phyloP scores from a whole-genome alignment of 2,113 vertebrate genomes.

The Anolis carolinensis region DNA sequence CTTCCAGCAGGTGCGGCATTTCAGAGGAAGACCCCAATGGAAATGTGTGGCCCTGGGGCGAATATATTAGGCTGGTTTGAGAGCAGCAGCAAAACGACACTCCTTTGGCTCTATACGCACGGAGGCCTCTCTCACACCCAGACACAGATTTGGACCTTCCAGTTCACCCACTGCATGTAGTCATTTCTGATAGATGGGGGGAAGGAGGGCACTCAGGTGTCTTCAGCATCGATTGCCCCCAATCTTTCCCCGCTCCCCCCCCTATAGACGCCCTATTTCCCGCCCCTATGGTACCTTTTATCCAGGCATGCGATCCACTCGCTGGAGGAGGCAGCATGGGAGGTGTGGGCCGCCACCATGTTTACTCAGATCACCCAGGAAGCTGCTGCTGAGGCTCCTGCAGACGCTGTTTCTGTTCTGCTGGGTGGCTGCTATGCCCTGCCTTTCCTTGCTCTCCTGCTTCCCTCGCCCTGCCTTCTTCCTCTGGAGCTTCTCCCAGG shows the following conservation, averaged over 20 bases:
- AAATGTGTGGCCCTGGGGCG: background rate
- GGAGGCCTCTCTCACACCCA: no score
- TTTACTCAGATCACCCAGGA: slow-evolving; percentile 65
- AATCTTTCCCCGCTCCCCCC: background rate
- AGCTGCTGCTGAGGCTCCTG: slow-evolving; percentile 49
- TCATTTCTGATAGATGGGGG: no score
- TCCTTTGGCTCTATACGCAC: background rate
- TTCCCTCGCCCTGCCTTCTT: background rate
- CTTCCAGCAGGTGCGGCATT: slow-evolving; percentile 24
- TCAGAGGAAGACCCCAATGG: background rate
- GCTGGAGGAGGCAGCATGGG: slow-evolving; percentile 85
- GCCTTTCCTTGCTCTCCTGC: slow-evolving; percentile 11
- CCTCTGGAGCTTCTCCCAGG: background rate
- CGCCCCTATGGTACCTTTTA: slow-evolving; percentile 84
- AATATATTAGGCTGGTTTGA: no score
- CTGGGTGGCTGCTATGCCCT: slow-evolving; percentile 24
- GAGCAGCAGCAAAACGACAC: background rate
- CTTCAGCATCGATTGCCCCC: no score
- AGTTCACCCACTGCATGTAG: no score
- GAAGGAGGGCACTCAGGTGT: no score
- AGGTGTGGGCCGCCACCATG: slow-evolving; percentile 92
- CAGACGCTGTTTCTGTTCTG: background rate
- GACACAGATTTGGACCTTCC: no score
- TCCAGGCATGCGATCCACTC: slow-evolving; percentile 95
- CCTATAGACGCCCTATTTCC: background rate